Percentiles rank a stretch among this genome's conserved stretches.
These are phyloP conservation scores for Melanotaenia boesemani DNA, from an alignment of 2,797 vertebrate species.

Conservation along the genomic window DNA sequence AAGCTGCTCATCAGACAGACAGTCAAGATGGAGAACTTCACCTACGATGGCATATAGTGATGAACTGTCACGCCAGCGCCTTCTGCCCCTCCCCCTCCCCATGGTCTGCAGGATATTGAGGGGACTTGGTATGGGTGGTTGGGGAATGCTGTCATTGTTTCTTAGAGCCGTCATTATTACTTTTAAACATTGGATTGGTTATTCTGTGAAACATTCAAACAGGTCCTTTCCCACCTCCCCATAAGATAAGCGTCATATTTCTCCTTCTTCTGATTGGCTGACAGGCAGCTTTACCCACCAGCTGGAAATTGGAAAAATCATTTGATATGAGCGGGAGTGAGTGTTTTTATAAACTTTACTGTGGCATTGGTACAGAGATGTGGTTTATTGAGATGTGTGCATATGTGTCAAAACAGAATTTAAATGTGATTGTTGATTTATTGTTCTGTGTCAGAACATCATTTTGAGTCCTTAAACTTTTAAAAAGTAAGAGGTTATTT, in stretches of 20 bases:
- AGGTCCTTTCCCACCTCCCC: slow-evolving; percentile 26
- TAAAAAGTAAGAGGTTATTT: slow-evolving; percentile 75
- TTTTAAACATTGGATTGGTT: slow-evolving; percentile 56
- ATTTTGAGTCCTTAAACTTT: slow-evolving; percentile 79
- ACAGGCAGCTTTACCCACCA: slow-evolving; percentile 83
- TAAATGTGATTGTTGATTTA: slow-evolving; percentile 75
- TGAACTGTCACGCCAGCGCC: slow-evolving; percentile 74
- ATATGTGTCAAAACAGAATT: slow-evolving; percentile 74
- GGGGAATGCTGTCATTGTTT: slow-evolving; percentile 69
- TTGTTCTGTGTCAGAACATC: slow-evolving; percentile 90
- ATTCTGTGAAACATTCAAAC: slow-evolving; percentile 42
- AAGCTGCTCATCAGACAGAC: slow-evolving; percentile 91
- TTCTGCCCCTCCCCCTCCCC: slow-evolving; percentile 52
- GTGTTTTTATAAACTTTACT: slow-evolving; percentile 75
- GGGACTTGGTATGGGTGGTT: slow-evolving; percentile 66
- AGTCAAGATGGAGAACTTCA: slow-evolving; percentile 89
- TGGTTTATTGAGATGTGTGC: slow-evolving; percentile 56
- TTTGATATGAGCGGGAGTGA: slow-evolving; percentile 59
- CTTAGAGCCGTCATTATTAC: slow-evolving; percentile 48
- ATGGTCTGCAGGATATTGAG: slow-evolving; percentile 69
- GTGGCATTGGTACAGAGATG: slow-evolving; percentile 56
- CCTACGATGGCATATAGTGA: slow-evolving; percentile 86
- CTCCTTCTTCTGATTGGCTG: slow-evolving; percentile 49
- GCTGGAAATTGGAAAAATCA: slow-evolving; percentile 38
- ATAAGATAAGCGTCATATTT: slow-evolving; percentile 34